Base-by-base conservation (phyloP, 1,140 invertebrate species). In the Helicoverpa zea region DNA sequence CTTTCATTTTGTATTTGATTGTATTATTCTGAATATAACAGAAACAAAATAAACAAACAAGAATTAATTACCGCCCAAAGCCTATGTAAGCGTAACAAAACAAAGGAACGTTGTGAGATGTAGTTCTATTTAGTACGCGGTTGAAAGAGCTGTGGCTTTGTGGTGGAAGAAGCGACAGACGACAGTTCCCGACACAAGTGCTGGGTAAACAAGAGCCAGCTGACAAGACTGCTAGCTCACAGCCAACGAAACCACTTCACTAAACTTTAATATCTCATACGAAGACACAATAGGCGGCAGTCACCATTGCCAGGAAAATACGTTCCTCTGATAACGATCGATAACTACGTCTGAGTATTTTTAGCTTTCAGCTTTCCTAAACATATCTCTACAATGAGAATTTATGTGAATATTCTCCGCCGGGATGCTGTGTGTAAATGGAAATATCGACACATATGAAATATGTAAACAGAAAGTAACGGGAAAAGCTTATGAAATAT, bases 211-310 rank as follows among this genome's bases (percentile, higher is more conserved):
- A 23, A 59, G 49, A 35, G 51, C 16, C 68, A 59, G 73, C 73
- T 75, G 73, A 49, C 73, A 75, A 43, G 56, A 59, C 35, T 61
- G 30, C 72, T 18, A 74, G 35, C 56, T 52, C 56, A 49, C 47
- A 61, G 73, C 58, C 58, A 63, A 51, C 1, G 49, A 72, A 73
- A 73, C 54, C 29, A 11, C 29, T 29, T 5, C 43, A 52, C 35
- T 43, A 12, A 43, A 43, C 70, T 73, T 73, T 73, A 73, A 73
- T 73, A 73, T 73, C 58, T 58, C 70, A 73, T 18, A 12, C 52
- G n/a, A 58, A 54, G 7, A 35, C 29, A 73, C 52, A 43, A 23
- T 23, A n/a, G 11, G 59, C 52, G 16, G 16, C 64, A 47, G 64
- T 68, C 64, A 18, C 52, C 52, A 29, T 54, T 58, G 70, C 14